Base-by-base conservation (phyloP, 2,113 vertebrate genomes). In the Pyxicephalus adspersus region DNA sequence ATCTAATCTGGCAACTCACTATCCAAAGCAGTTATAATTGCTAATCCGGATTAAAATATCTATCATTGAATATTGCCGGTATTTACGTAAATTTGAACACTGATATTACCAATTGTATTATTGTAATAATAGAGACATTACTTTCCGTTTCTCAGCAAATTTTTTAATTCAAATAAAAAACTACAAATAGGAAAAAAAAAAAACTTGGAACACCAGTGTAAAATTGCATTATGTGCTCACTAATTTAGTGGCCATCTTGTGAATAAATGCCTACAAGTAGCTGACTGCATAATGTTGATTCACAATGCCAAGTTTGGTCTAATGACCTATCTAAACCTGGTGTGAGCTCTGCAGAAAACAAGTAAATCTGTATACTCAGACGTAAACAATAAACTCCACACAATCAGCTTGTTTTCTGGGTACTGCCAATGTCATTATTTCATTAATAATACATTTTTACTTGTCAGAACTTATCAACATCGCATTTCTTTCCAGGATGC, bases 361-460 rank as follows among this genome's bases (percentile, higher is more conserved):
- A 84, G 84, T 83, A 83, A 83, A 81, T 83, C 83, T 83, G 23
- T 20, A 29, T 67, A 72, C 67, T 18, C 79, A 71, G 85, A 82
- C 26, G 81, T 83, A 84, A 85, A 87, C 79, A 89, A 85, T 84
- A 86, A 87, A 87, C 83, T 85, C 80, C 51, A 71, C 67, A 82
- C 84, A 83, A 83, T 85, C 89, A 64, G 77, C 80, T 88, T 86
- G 83, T 85, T 74, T 89, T 90, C 86, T 85, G 87, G 90, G 87
- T 80, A 78, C 83, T 86, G 89, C 86, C 88, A 84, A 81, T 77
- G 77, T 87, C 87, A 88, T 91, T 89, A 88, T 90, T 89, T 88
- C 89, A 93, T 93, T 92, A 93, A 93, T 91, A 91, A 93, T 91
- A 87, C 85, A 91, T 91, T 90, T 92, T 88, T 84, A 83, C 83